Evolutionary conservation across 2,888 invertebrate species (phyloP).

Genomic region (Stegophylla sp.): DNA sequence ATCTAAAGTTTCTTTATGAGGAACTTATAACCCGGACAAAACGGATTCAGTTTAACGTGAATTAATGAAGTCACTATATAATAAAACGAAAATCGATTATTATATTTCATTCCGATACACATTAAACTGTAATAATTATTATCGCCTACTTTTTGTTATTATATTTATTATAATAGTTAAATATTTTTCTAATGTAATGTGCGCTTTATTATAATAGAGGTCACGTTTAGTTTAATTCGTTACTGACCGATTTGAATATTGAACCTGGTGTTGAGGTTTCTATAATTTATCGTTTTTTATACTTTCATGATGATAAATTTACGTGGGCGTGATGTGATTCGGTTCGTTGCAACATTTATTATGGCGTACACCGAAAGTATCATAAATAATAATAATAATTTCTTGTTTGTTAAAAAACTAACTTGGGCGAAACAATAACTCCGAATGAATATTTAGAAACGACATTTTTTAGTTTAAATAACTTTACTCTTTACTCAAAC

Average conservation of each 20-base stretch:
- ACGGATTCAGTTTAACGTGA: background rate
- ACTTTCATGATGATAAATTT: background rate
- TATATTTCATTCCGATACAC: too few relatives aligned
- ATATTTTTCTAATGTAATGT: too few relatives aligned
- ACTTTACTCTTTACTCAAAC: background rate
- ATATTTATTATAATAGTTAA: too few relatives aligned
- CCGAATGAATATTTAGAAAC: constrained; percentile 30
- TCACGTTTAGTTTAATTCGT: constrained; percentile 1
- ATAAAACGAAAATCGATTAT: too few relatives aligned
- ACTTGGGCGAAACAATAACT: constrained; percentile 8
- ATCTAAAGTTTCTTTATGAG: background rate
- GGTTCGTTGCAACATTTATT: constrained; percentile 22
- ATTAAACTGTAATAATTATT: too few relatives aligned
- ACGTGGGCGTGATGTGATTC: constrained; percentile 32
- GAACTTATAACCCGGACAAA: too few relatives aligned
- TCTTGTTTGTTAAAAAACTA: constrained; percentile 10
- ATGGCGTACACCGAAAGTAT: background rate
- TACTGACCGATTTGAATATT: background rate
- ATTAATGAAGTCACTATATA: too few relatives aligned
- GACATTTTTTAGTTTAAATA: constrained; percentile 22
- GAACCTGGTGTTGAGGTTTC: background rate
- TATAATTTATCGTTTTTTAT: constrained; percentile 26
- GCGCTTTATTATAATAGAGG: background rate
- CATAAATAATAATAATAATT: constrained; percentile 25
- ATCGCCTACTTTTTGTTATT: too few relatives aligned